Evolutionary conservation across 2,797 vertebrate genomes (phyloP).

Genomic region (Schizopygopsis malacanthus): DNA sequence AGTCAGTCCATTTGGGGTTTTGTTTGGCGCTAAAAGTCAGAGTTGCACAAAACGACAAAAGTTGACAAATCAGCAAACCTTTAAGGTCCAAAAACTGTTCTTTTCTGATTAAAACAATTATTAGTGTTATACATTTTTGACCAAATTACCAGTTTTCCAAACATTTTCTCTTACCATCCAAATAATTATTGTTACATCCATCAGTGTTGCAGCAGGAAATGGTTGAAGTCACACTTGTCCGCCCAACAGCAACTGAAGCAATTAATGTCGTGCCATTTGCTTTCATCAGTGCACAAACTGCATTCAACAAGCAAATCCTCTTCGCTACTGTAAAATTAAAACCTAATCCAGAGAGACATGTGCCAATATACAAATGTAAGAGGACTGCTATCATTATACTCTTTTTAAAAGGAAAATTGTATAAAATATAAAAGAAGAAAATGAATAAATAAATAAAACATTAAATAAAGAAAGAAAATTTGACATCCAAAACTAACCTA

Average conservation of each 20-base stretch:
- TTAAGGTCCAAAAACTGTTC: background rate
- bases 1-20: slow-evolving; percentile 8
- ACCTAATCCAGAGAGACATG: background rate
- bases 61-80: background rate
- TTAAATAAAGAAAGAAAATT: background rate
- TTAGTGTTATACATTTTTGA: background rate
- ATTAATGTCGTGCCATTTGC: background rate
- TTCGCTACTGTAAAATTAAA: background rate
- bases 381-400: background rate
- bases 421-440: background rate
- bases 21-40: slow-evolving; percentile 6
- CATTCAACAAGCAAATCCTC: background rate
- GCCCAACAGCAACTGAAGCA: slow-evolving; percentile 13
- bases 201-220: slow-evolving; percentile 1
- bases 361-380: background rate
- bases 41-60: background rate
- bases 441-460: background rate
- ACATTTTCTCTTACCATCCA: background rate
- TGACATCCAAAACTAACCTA: background rate
- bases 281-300: background rate
- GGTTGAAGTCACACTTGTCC: background rate
- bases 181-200: slow-evolving; percentile 6
- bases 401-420: background rate
- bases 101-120: background rate
- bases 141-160: background rate